phyloP scores from a whole-genome alignment of 37 sponge, comb jelly and placozoan genomes.

The Amphimedon queenslandica region DNA sequence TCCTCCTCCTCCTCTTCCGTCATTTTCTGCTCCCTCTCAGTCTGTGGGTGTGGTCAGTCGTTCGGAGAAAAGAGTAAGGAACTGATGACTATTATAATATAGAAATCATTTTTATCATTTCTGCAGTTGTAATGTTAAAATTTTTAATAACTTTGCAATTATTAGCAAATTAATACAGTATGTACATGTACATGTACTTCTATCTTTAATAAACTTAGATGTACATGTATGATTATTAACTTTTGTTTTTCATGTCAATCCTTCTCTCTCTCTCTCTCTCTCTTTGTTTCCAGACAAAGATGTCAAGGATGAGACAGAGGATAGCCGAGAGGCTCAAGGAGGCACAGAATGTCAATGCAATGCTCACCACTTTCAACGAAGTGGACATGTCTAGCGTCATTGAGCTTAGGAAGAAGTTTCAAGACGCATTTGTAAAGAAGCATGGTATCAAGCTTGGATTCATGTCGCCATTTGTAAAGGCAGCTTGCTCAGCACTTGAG shows the following conservation, averaged over 20 bases:
- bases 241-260: neutral
- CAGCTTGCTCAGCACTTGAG: slow-evolving; percentile 80
- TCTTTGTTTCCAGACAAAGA: slow-evolving; percentile 81
- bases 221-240: neutral
- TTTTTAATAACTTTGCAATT: too few relatives aligned
- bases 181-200: too few relatives aligned
- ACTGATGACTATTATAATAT: neutral
- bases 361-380: slow-evolving; percentile 99
- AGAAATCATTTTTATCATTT: too few relatives aligned
- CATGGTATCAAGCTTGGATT: slow-evolving; percentile 95
- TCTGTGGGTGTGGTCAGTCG: neutral
- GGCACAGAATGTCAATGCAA: slow-evolving; percentile 94
- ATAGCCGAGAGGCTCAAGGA: slow-evolving; percentile 96
- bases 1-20: slow-evolving; percentile 11
- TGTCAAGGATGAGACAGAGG: slow-evolving; percentile 87
- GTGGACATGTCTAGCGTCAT: slow-evolving; percentile 93
- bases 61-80: slow-evolving; percentile 17
- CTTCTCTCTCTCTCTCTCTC: neutral
- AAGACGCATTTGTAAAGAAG: slow-evolving; percentile 85
- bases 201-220: too few relatives aligned
- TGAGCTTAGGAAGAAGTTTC: slow-evolving; percentile 69
- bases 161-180: too few relatives aligned
- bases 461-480: slow-evolving; percentile 97
- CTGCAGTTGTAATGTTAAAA: too few relatives aligned
- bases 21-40: slow-evolving; percentile 13